A percentile compares a stretch with the other conserved stretches of the same genome.
These are phyloP conservation scores for Pseudachorutes palmiensis DNA, from an alignment of 1,140 invertebrate genomes.

Conservation along the genomic window DNA sequence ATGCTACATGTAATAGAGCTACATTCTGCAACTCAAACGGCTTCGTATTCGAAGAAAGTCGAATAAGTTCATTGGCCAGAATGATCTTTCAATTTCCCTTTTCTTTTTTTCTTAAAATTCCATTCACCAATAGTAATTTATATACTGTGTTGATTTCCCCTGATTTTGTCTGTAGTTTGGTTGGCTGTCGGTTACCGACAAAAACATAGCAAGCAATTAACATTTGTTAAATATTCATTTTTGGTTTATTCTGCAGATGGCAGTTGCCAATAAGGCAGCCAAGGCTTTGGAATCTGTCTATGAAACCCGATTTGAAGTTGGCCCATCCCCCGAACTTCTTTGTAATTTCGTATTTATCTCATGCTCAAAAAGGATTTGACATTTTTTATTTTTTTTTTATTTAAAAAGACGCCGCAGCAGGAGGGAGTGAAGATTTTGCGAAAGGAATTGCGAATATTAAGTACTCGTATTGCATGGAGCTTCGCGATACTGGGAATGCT, in stretches of 20 bases:
- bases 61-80: too few species aligned
- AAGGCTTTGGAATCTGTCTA: slow-evolving; percentile 24
- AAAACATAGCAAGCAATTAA: neutral
- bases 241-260: slow-evolving; percentile 10
- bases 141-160: too few species aligned
- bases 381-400: too few species aligned
- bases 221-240: neutral
- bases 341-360: slow-evolving; percentile 16
- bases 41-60: too few species aligned
- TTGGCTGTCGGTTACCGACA: too few species aligned
- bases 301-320: slow-evolving; percentile 29
- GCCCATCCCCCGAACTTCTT: slow-evolving; percentile 29
- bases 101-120: too few species aligned
- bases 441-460: slow-evolving; percentile 25
- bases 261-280: slow-evolving; percentile 24
- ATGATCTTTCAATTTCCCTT: too few species aligned
- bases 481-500: slow-evolving; percentile 23
- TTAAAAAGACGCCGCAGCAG: slow-evolving; percentile 24
- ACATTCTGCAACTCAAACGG: too few species aligned
- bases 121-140: too few species aligned
- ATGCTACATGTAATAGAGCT: too few species aligned
- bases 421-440: slow-evolving; percentile 29
- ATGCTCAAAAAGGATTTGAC: too few species aligned
- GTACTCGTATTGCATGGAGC: slow-evolving; percentile 27
- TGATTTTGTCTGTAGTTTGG: too few species aligned